A percentile compares a stretch with the other conserved stretches of the same genome.
phyloP scores from a whole-genome alignment of 1,140 invertebrate genomes.

The Neoseiulus cucumeris region DNA sequence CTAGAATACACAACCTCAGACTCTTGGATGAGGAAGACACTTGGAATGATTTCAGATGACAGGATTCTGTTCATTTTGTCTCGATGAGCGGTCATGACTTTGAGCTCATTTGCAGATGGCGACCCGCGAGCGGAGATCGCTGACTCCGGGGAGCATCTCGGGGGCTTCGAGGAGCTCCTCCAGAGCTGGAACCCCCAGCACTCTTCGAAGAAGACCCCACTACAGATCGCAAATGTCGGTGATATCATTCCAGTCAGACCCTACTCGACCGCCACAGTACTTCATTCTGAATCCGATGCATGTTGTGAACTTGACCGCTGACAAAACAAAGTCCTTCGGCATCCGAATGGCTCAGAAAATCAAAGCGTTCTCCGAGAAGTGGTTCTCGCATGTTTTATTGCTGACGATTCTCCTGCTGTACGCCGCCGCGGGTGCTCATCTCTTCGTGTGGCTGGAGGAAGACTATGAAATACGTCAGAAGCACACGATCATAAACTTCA shows the following conservation, averaged over 20 bases:
- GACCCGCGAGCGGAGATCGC: neutral
- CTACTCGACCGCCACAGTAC: constrained; percentile 1
- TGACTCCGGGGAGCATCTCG: neutral
- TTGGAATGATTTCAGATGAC: too few relatives aligned
- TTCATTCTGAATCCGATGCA: constrained; percentile 21
- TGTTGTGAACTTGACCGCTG: constrained; percentile 19
- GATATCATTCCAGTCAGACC: neutral
- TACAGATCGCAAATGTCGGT: neutral
- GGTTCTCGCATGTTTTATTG: constrained; percentile 71
- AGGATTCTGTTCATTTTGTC: too few relatives aligned
- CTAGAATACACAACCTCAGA: too few relatives aligned
- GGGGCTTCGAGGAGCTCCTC: neutral
- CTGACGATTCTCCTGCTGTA: constrained; percentile 50
- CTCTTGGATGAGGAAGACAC: too few relatives aligned
- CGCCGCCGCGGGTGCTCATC: constrained; percentile 48
- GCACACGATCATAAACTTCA: constrained; percentile 12
- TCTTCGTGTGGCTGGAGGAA: constrained; percentile 50
- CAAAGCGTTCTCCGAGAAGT: constrained; percentile 48
- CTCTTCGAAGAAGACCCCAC: neutral
- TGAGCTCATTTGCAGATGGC: neutral
- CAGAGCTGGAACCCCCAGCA: neutral
- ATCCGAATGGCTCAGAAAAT: constrained; percentile 20
- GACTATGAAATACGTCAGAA: constrained; percentile 18
- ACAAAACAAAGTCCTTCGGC: constrained; percentile 19
- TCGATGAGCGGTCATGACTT: neutral